phyloP scores from a whole-genome alignment of 2,888 invertebrate genomes.

The Cephalotes varians region DNA sequence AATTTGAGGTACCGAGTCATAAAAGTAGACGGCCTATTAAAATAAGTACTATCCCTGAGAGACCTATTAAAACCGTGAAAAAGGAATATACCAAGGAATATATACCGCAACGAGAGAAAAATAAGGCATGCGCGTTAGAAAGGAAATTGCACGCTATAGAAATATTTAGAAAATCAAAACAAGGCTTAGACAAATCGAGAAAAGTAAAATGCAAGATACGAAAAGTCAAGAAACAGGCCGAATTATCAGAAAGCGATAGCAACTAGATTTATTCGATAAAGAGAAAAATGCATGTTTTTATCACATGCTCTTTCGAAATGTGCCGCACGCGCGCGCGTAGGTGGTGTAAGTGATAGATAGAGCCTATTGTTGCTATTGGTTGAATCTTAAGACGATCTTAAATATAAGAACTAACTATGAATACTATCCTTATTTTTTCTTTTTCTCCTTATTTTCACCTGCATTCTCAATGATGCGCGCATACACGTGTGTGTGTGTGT shows the following conservation, averaged over 20 bases:
- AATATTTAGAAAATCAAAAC: slow-evolving; percentile 89
- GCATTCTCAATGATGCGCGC: too few species aligned
- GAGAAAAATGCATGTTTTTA: neutral
- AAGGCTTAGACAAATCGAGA: slow-evolving; percentile 87
- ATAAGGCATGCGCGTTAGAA: slow-evolving; percentile 88
- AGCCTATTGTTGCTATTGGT: too few species aligned
- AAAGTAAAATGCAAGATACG: slow-evolving; percentile 85
- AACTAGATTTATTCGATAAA: slow-evolving; percentile 1
- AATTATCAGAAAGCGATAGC: slow-evolving; percentile 90
- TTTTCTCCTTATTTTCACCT: too few species aligned
- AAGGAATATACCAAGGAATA: slow-evolving; percentile 70
- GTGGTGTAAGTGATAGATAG: too few species aligned
- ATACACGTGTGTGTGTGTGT: too few species aligned
- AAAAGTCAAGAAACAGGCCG: slow-evolving; percentile 88
- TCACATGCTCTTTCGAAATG: neutral
- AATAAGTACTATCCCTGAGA: slow-evolving; percentile 17
- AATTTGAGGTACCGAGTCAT: neutral
- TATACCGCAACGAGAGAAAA: slow-evolving; percentile 92
- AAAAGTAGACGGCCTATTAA: neutral
- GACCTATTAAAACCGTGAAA: slow-evolving; percentile 49
- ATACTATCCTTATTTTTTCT: too few species aligned
- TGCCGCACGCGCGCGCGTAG: neutral
- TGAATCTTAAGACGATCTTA: too few species aligned
- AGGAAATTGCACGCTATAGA: slow-evolving; percentile 92
- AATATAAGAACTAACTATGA: too few species aligned